Evolutionary conservation across 2,888 invertebrate species (phyloP).

Genomic region (Helleia helle): DNA sequence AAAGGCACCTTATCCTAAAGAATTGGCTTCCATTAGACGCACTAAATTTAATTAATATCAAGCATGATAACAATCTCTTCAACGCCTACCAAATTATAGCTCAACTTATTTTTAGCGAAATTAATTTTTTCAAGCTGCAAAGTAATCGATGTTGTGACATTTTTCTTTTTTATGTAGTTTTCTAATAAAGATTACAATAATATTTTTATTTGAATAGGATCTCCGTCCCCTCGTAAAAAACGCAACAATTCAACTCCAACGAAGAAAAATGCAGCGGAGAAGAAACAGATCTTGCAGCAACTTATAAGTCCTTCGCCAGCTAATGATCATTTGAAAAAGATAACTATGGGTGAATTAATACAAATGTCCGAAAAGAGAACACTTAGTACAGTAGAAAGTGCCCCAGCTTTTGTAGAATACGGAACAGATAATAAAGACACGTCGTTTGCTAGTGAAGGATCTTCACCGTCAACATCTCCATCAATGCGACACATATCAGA

Average conservation of each 20-base stretch:
- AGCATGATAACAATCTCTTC: slow-evolving; percentile 39
- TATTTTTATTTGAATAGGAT: slow-evolving; percentile 59
- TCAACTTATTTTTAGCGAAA: background rate
- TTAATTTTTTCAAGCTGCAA: background rate
- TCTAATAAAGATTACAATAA: slow-evolving; percentile 19
- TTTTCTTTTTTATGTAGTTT: slow-evolving; percentile 21
- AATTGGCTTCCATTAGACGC: slow-evolving; percentile 62
- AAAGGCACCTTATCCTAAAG: slow-evolving; percentile 43
- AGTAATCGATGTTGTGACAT: slow-evolving; percentile 4
- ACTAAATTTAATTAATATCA: slow-evolving; percentile 28
- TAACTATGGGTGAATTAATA: slow-evolving; percentile 82
- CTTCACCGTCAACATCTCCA: slow-evolving; percentile 69
- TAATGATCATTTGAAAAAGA: slow-evolving; percentile 76
- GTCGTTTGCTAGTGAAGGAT: slow-evolving; percentile 71
- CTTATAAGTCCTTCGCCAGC: slow-evolving; percentile 80
- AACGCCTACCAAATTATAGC: slow-evolving; percentile 21
- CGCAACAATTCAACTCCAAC: slow-evolving; percentile 86
- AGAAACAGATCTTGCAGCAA: slow-evolving; percentile 85
- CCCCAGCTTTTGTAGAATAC: slow-evolving; percentile 62
- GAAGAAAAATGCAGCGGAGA: slow-evolving; percentile 83
- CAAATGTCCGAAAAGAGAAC: slow-evolving; percentile 79
- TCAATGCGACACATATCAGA: slow-evolving; percentile 74
- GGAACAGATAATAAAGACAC: slow-evolving; percentile 74
- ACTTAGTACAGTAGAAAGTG: slow-evolving; percentile 59
- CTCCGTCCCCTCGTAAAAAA: slow-evolving; percentile 85